These are phyloP conservation scores for Drosophila burlai DNA, from an alignment of 1,140 invertebrate species.

Conservation along the genomic window DNA sequence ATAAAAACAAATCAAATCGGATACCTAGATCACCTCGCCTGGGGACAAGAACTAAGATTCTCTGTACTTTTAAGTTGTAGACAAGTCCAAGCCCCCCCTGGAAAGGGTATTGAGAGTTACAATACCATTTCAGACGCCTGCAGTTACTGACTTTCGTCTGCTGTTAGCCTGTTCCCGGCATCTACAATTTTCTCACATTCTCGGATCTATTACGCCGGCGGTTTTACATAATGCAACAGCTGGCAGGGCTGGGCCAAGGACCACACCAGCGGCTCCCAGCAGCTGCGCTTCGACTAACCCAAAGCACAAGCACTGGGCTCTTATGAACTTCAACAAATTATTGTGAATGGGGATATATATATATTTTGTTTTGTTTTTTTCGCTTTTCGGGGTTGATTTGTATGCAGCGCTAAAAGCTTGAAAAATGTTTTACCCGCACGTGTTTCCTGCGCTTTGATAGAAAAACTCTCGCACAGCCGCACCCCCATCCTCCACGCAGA, in stretches of 20 bases:
- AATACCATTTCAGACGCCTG: neutral
- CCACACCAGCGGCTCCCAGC: conserved; percentile 1
- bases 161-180: conserved; percentile 42
- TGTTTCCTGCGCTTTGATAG: conserved; percentile 82
- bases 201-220: conserved; percentile 31
- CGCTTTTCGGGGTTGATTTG: conserved; percentile 78
- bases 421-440: conserved; percentile 83
- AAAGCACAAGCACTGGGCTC: conserved; percentile 27
- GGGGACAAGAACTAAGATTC: neutral
- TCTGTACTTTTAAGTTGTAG: neutral
- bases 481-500: conserved; percentile 14
- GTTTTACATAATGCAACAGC: conserved; percentile 76
- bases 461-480: conserved; percentile 53
- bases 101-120: neutral
- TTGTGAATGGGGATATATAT: conserved; percentile 66
- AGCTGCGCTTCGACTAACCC: conserved; percentile 15
- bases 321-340: conserved; percentile 83
- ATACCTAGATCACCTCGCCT: neutral
- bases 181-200: conserved; percentile 47
- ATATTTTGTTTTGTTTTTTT: conserved; percentile 29
- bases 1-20: accelerated
- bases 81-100: neutral
- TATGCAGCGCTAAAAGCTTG: conserved; percentile 84
- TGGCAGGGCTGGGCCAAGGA: conserved; percentile 45
- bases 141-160: neutral